These are phyloP conservation scores for Subacronicta megacephala DNA, from an alignment of 2,888 invertebrate species.

Conservation along the genomic window DNA sequence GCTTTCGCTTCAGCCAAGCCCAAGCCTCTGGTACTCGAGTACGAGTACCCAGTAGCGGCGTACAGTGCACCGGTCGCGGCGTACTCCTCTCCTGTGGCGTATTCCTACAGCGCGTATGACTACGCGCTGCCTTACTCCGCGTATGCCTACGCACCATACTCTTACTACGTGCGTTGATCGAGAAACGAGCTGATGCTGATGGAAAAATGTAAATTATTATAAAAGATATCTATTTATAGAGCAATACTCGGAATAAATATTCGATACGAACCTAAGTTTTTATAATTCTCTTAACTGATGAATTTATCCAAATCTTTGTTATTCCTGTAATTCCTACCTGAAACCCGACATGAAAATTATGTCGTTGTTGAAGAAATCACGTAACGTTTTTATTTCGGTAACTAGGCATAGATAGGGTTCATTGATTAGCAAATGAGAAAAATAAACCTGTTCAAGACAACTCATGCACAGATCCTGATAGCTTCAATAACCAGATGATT, in stretches of 20 bases:
- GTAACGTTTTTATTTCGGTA: too few species aligned
- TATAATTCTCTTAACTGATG: neutral
- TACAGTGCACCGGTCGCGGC: conserved; percentile 85
- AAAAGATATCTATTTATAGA: too few species aligned
- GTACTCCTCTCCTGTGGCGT: conserved; percentile 85
- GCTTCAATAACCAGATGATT: too few species aligned
- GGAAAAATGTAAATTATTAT: conserved; percentile 22
- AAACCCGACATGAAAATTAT: too few species aligned
- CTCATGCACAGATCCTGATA: too few species aligned
- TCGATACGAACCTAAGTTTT: conserved; percentile 9
- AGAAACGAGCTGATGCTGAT: conserved; percentile 2
- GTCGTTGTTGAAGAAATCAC: too few species aligned
- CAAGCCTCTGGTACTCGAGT: conserved; percentile 80
- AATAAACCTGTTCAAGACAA: too few species aligned
- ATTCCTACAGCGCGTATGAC: conserved; percentile 75
- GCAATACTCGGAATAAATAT: conserved; percentile 38
- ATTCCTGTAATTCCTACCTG: too few species aligned
- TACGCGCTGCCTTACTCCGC: conserved; percentile 73
- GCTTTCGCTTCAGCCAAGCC: conserved; percentile 88
- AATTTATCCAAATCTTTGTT: too few species aligned
- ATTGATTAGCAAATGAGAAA: too few species aligned
- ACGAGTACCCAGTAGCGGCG: conserved; percentile 75
- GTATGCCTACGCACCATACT: conserved; percentile 76
- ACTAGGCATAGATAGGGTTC: too few species aligned
- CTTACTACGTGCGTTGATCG: conserved; percentile 76